A percentile compares a stretch with the other conserved stretches of the same genome.
Evolutionary conservation across 2,888 invertebrate genomes (phyloP).

Genomic region (Perizoma flavofasciatum): DNA sequence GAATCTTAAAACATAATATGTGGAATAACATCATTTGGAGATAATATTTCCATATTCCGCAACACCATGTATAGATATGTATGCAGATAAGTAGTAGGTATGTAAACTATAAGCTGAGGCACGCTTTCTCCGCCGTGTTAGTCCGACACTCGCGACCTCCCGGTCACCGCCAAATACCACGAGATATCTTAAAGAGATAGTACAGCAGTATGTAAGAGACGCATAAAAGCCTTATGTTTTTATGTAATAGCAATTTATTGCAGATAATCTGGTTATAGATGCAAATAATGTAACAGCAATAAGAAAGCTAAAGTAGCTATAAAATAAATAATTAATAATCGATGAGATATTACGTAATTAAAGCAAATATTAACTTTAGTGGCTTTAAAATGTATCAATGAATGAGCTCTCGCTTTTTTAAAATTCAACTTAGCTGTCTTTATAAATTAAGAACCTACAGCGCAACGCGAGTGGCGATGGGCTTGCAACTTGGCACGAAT

Average conservation of each 20-base stretch:
- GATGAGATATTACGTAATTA: not conserved
- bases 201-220: too few relatives aligned
- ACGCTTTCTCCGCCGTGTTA: conserved; percentile 47
- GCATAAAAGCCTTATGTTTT: conserved; percentile 15
- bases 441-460: too few relatives aligned
- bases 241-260: conserved; percentile 17
- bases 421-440: too few relatives aligned
- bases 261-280: conserved; percentile 12
- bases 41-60: too few relatives aligned
- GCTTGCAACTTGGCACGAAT: too few relatives aligned
- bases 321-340: not conserved
- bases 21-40: too few relatives aligned
- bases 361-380: conserved; percentile 12
- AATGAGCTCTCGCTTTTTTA: not conserved
- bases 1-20: too few relatives aligned
- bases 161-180: conserved; percentile 33
- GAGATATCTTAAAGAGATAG: conserved; percentile 17
- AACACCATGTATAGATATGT: not conserved
- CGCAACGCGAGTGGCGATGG: too few relatives aligned
- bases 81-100: not conserved
- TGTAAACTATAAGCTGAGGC: conserved; percentile 27
- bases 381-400: not conserved
- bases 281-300: conserved; percentile 7
- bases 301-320: conserved; percentile 10
- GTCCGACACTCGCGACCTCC: conserved; percentile 49